These are phyloP conservation scores for Sinocyclocheilus anshuiensis DNA, from an alignment of 2,113 vertebrate genomes.

Conservation along the genomic window DNA sequence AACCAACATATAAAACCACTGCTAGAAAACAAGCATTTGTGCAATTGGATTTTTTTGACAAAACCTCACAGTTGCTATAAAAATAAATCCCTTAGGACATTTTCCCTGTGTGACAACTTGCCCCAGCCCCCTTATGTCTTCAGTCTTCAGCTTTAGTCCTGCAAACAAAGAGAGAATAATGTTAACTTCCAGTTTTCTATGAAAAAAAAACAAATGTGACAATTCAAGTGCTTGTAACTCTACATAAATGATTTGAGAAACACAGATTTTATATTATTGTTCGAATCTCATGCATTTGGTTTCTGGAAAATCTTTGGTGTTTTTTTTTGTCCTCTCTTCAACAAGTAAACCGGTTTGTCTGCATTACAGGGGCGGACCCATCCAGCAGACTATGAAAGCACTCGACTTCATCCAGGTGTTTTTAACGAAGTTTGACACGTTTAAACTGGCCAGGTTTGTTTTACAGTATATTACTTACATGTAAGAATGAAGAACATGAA, in stretches of 20 bases:
- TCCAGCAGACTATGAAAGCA: background rate
- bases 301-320: background rate
- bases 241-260: background rate
- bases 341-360: background rate
- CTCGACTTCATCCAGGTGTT: background rate
- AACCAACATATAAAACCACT: background rate
- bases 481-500: background rate
- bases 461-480: background rate
- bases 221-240: background rate
- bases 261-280: background rate
- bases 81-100: background rate
- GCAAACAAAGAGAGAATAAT: background rate
- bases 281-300: background rate
- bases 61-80: background rate
- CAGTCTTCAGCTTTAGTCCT: background rate
- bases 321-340: background rate
- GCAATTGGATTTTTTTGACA: background rate
- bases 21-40: background rate
- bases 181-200: background rate
- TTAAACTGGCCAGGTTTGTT: background rate
- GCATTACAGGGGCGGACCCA: background rate
- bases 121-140: background rate
- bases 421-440: background rate
- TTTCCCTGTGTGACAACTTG: background rate
- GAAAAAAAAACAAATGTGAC: background rate